Conservation (phyloP, 2,113 vertebrate genomes). For the Zosterops lateralis region DNA sequence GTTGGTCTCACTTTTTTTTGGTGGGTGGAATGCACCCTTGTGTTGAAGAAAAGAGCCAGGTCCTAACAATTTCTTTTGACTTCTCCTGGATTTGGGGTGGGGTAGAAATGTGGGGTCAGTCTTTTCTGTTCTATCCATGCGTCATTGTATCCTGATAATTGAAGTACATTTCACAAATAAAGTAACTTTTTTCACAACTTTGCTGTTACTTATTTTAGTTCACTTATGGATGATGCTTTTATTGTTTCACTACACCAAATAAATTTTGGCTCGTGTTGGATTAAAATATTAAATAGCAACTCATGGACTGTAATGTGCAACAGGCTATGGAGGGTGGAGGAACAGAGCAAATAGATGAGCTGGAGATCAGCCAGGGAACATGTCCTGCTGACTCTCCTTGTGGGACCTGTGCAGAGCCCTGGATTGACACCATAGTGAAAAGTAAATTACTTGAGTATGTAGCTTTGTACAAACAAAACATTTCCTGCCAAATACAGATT, state of each 20-base stretch:
- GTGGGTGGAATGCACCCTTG: background rate
- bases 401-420: background rate
- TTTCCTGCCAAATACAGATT: background rate
- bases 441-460: background rate
- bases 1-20: background rate
- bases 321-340: background rate
- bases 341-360: conserved; percentile 16
- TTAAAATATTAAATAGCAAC: background rate
- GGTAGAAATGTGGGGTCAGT: background rate
- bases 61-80: background rate
- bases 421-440: background rate
- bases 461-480: background rate
- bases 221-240: background rate
- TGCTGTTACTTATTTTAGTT: background rate
- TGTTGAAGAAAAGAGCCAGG: background rate
- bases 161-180: background rate
- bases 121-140: background rate
- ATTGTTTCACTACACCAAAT: background rate
- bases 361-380: conserved; percentile 17
- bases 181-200: background rate
- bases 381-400: background rate
- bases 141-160: background rate
- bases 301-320: background rate
- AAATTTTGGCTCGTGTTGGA: background rate
- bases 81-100: background rate